Evolutionary conservation across 2,888 invertebrate species (phyloP).

Genomic region (Oscheius sp.): DNA sequence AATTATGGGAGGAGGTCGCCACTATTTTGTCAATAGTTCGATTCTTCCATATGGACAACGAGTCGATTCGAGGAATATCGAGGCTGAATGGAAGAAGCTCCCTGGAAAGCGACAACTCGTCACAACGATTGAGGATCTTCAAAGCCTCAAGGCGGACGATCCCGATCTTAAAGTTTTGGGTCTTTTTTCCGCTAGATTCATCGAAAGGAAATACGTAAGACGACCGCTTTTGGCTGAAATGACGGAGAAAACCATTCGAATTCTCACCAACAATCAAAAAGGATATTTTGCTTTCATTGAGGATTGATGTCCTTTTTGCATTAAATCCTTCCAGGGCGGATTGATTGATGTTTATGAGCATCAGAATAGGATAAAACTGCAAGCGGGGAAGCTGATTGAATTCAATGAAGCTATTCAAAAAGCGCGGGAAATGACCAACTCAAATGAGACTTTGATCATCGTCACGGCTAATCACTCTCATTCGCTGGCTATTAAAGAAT

Average conservation of each 20-base stretch:
- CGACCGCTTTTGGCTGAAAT: background rate
- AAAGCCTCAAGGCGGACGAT: background rate
- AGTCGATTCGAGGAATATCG: background rate
- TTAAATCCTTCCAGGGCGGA: background rate
- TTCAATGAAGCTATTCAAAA: conserved; percentile 7
- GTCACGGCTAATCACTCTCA: conserved; percentile 13
- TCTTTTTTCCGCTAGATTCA: background rate
- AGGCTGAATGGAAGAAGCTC: background rate
- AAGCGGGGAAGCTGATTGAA: background rate
- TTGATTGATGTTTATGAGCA: background rate
- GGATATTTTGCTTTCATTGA: conserved; percentile 8
- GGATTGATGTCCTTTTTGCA: background rate
- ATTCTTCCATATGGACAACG: background rate
- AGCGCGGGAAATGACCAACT: conserved; percentile 16
- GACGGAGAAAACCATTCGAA: background rate
- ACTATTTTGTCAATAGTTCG: no score
- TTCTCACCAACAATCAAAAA: background rate
- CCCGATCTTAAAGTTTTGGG: background rate
- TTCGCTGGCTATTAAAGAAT: background rate
- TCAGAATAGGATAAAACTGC: background rate
- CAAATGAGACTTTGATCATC: conserved; percentile 12
- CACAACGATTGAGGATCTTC: background rate
- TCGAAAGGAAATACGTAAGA: background rate
- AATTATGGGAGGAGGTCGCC: background rate
- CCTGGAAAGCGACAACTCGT: background rate